Base-by-base conservation (phyloP, 1,140 invertebrate genomes). In the Drosophila chauvacae region DNA sequence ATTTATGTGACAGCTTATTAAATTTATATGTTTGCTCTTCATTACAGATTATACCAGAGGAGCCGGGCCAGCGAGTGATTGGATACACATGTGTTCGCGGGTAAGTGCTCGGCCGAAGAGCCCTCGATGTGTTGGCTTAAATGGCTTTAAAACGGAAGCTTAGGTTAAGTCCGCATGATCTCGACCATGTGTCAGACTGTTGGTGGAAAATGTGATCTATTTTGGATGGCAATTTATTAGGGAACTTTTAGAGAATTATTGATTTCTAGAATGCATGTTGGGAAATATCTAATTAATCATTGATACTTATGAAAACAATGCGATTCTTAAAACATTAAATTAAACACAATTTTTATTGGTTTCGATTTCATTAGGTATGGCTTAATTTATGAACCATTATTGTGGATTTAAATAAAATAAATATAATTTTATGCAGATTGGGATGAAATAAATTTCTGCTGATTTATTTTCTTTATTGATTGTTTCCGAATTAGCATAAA, bases 1-100 rank as follows among this genome's bases (percentile, higher is more conserved):
- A 88, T 88, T 88, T 84, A 88, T 88, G 80, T 77, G 77, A 69
- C 84, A 84, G 80, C 80, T 84, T 88, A 90, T 88, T 88, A 88
- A 88, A 88, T 88, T 84, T 88, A 88, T 88, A 81, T 61, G 72
- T 78, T 84, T 83, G 77, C 72, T 88, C 73, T 88, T 84, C 65
- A 88, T 88, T 88, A 88, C 84, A 88, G 84, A 88, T 88, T 87
- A 87, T 65, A 62, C 77, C 50, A 48, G 53, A 45, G 59, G 62
- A 68, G 51, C 33, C 20, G 51, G 50, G 81, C 56, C 68, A 48
- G 59, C 68, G 62, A 65, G 26, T 74, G 80, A 88, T 60, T 86
- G 83, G 84, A 70, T 61, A 65, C 83, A 80, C 70, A 87, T 85
- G 81, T 84, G 47, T 60, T 72, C 47, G 58, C 68, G 76, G 83